A percentile compares a stretch with the other conserved stretches of the same genome.
Evolutionary conservation across 1,140 invertebrate genomes (phyloP).

Genomic region (Pogonus chalceus): DNA sequence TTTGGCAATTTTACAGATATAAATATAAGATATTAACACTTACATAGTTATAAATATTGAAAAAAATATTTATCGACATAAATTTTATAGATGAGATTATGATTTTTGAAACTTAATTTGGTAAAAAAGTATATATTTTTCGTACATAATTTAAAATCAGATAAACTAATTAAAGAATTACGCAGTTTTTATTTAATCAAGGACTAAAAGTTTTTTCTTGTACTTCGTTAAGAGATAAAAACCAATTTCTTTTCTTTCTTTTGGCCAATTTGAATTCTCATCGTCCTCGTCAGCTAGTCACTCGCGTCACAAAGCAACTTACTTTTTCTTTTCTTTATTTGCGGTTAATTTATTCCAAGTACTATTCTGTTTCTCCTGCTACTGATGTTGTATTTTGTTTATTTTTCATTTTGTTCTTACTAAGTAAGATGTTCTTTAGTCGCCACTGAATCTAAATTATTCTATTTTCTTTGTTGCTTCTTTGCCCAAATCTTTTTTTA

Average conservation of each 20-base stretch:
- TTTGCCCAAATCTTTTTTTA: no score
- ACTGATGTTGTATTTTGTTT: background rate
- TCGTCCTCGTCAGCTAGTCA: no score
- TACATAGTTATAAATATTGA: no score
- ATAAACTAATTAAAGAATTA: constrained; percentile 8
- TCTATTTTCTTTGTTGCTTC: no score
- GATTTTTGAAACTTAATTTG: no score
- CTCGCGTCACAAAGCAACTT: background rate
- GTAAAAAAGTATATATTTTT: no score
- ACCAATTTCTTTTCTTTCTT: background rate
- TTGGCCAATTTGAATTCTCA: constrained; percentile 4
- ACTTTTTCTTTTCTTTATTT: background rate
- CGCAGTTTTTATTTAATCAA: constrained; percentile 6
- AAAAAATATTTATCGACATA: no score
- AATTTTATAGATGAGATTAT: no score
- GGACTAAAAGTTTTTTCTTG: constrained; percentile 2
- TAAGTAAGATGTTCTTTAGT: background rate
- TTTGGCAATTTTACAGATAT: no score
- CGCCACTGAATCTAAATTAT: background rate
- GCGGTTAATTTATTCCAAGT: constrained; percentile 1
- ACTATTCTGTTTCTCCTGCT: no score
- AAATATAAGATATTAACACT: no score
- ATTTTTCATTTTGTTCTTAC: constrained; percentile 2
- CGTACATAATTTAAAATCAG: no score
- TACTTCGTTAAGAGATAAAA: constrained; percentile 6